Evolutionary conservation across 2,797 vertebrate species (phyloP), one percentile per base, ranked within the genome.

Genomic region (Ctenochaetus hawaiiensis): DNA sequence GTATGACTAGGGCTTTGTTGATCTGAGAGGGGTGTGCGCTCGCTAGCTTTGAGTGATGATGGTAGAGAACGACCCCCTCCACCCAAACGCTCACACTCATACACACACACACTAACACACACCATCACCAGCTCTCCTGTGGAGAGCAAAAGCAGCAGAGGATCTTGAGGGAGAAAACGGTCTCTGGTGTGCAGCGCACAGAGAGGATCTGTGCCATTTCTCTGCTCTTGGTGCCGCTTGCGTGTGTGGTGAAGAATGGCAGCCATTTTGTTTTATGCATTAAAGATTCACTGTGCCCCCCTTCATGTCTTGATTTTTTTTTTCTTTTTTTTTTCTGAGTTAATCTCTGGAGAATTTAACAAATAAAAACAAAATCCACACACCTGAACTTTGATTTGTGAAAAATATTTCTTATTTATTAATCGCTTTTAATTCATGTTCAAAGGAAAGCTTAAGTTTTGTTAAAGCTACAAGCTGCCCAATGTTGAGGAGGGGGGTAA

Each of bases 191-290:
- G 30, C 60, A 63, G 67, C 62, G 76, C 63, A 45, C 57, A 39
- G 34, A 66, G 62, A 72, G 44, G 66, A 81, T 80, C 72, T 71
- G 57, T 58, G 68, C 70, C 22, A 48, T 44, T 44, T 67, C 49
- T 64, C 34, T 81, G 60, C 41, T 75, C 68, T 72, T 59, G 59
- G 53, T 67, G 61, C 60, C 41, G 77, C 37, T 49, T 47, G 71
- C 69, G 66, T 71, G 64, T 59, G 18, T 73, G 61, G 63, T 78
- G 77, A 87, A 37, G 44, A 77, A 75, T 77, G 67, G 76, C 81
- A 89, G 85, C 78, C 82, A 86, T 91, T 91, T 86, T 89, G 83
- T 89, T 88, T 86, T 45, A 85, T 81, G 77, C 76, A 86, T 89
- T 75, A 86, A 78, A 84, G 60, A 76, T 76, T 74, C 73, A 41